Percentiles rank a stretch among this genome's conserved stretches.
Conservation (phyloP, 2,113 vertebrate genomes). For the Pterocles orientalis region DNA sequence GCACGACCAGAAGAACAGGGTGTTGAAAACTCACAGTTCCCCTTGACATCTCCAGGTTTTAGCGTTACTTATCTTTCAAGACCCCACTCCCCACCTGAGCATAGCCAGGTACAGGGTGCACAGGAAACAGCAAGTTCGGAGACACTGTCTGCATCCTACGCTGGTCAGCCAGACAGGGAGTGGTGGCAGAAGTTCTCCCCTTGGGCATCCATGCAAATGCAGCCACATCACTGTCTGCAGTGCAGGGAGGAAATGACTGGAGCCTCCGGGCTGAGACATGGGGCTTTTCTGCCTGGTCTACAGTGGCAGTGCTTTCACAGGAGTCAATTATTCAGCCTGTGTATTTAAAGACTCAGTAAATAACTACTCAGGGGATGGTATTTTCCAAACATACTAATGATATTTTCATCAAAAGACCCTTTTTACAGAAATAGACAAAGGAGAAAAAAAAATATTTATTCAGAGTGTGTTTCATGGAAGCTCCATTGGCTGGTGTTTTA, state of each 20-base stretch:
- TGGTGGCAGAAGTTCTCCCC: neutral
- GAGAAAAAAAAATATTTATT: conserved; percentile 41
- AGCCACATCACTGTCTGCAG: neutral
- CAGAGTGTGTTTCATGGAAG: neutral
- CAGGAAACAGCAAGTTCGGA: neutral
- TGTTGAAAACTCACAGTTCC: accelerated
- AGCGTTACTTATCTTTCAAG: neutral
- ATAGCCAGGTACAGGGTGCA: neutral
- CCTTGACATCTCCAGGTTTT: neutral
- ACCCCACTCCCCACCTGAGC: neutral
- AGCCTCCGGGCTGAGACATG: neutral
- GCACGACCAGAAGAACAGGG: accelerated
- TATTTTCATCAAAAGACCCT: conserved; percentile 56
- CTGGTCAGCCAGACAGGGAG: accelerated
- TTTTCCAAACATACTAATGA: conserved; percentile 12
- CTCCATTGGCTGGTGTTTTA: neutral
- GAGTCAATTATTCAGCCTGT: conserved; percentile 1
- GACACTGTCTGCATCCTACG: neutral
- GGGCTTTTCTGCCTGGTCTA: neutral
- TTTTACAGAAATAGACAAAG: conserved; percentile 11
- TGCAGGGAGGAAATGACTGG: neutral
- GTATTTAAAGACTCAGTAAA: conserved; percentile 61
- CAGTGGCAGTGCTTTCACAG: neutral
- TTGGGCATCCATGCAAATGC: neutral
- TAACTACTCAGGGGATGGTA: neutral